Base-by-base conservation (phyloP, 2,888 invertebrate species). In the Trichopria drosophilae region DNA sequence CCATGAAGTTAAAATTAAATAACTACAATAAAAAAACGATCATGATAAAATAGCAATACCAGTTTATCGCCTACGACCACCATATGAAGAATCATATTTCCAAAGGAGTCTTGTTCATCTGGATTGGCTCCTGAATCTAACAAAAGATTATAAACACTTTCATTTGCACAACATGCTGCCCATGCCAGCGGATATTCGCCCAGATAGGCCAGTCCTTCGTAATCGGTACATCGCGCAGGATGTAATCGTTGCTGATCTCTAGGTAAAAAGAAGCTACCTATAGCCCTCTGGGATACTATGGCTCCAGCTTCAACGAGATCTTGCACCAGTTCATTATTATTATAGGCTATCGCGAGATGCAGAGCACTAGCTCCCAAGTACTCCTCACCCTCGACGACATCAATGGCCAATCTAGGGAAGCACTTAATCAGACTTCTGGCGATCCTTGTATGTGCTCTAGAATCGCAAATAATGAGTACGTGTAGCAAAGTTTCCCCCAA, bases 51-150 rank as follows among this genome's bases (percentile, higher is more conserved):
- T n/a, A n/a, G n/a, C n/a, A n/a, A 77, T 77, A 95, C 96, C 81
- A 94, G 78, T 77, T 97, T 96, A 78, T 98, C 95, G 71, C 93
- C 90, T 53, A 99, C 96, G 28, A 99, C 98, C 26, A 98, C 94
- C 95, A 99, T 97, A 73, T 99, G 99, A n/a, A 99, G 81, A 57
- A 97, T 93, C 85, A 95, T 97, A 73, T 99, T 99, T 9, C 99
- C 99, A 69, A 95, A 97, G 0, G 90, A 86, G 75, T 99, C 98
- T 73, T 93, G 91, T n/a, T 86, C 81, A 75, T 99, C 95, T 0
- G 98, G 98, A 77, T 98, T 88, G 0, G 97, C 95, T 1, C 90
- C 95, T 36, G 86, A 86, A 65, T 96, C 94, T 44, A 97, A 79
- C 2, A 99, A 81, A 53, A 95, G 82, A 78, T 99, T 98, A 73